Percentiles rank a stretch among this genome's conserved stretches.
Conservation (phyloP, 1,140 invertebrate genomes). For the Bombus fervidus region DNA sequence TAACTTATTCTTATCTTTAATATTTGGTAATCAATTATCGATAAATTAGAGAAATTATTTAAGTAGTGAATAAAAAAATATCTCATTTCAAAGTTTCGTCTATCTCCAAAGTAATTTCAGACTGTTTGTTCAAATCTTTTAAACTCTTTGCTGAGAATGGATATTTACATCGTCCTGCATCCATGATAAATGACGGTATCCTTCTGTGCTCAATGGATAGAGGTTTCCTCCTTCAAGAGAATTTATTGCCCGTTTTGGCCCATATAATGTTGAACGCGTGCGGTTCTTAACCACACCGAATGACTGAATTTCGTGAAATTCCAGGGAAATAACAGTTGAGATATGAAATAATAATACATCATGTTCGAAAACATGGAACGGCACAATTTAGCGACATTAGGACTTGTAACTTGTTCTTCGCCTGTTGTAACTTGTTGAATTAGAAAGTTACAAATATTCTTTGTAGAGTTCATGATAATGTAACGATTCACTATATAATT, state of each 20-base stretch:
- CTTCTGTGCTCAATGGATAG: background rate
- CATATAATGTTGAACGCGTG: background rate
- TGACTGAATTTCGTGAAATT: background rate
- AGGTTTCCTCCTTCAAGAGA: background rate
- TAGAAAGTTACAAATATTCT: background rate
- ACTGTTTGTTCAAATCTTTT: background rate
- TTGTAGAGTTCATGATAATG: background rate
- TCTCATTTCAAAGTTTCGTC: background rate
- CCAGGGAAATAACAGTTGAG: background rate
- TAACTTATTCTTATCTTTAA: too few relatives aligned
- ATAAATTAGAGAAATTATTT: too few relatives aligned
- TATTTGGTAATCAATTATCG: too few relatives aligned
- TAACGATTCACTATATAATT: background rate
- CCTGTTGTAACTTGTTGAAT: too few relatives aligned
- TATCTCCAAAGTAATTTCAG: background rate
- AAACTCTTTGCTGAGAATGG: background rate
- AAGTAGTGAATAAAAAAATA: background rate
- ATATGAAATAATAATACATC: background rate
- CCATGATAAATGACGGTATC: slow-evolving; percentile 1
- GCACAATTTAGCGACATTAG: background rate
- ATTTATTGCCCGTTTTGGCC: background rate
- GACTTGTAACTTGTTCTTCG: too few relatives aligned
- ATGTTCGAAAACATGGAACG: background rate
- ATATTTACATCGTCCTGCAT: background rate
- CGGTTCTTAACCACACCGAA: background rate